Evolutionary conservation across 2,797 vertebrate species (phyloP), one percentile per base, ranked within the genome.

Genomic region (Schizopygopsis malacanthus): DNA sequence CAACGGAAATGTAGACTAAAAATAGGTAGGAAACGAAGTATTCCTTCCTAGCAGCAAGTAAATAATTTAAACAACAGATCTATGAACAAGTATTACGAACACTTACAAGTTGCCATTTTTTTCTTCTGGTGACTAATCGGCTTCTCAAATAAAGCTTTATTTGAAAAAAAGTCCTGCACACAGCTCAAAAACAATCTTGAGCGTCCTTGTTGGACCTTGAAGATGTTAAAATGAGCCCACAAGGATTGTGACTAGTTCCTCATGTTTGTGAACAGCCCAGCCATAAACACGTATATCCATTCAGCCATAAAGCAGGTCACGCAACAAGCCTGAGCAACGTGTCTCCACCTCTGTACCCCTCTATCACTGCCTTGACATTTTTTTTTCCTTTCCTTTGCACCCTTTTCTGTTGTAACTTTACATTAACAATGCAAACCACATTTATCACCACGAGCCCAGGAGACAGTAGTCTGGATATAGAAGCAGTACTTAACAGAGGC

Each of bases 361-460:
- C 45, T 79, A 88, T 89, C 70, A 61, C 28, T 79, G 39, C 15
- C 43, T 33, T 61, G 65, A 77, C 33, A 79, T 18, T 2, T 56
- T 65, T 65, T 82, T 84, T 86, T 33, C 39, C 2, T 79, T 52
- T 65, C 15, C 13, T 65, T 70, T 84, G 83, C 50, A 81, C 18
- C 39, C 77, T 33, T 81, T 82, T 85, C 65, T 70, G 81, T 87
- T 85, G 72, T 75, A 81, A 89, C 70, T 85, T 85, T 86, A 72
- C 63, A 86, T 89, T 85, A 89, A 84, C 82, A 83, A 87, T 88
- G 80, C 77, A 88, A 80, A 45, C 28, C 37, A 47, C 79, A 83
- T 84, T 88, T 69, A 86, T 86, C 85, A 85, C 67, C n/a, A 63
- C 4, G n/a, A 56, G 56, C 88, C 72, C 45, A 25, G 28, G 79